Percentiles rank a stretch among this genome's conserved stretches.
phyloP scores from a whole-genome alignment of 2,888 invertebrate species.

The Apamea epomidion region DNA sequence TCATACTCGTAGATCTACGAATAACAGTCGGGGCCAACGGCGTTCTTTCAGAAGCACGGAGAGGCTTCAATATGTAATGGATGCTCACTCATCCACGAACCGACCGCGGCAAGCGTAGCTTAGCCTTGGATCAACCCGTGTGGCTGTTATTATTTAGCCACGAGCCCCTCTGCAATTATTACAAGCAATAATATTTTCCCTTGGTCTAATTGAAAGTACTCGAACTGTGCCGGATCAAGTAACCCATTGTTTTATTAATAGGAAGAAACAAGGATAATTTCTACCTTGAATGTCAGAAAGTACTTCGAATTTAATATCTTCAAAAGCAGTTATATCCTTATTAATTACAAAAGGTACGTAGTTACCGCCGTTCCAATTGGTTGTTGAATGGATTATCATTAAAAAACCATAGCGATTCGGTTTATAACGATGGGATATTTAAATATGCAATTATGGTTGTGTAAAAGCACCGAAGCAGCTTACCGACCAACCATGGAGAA shows the following conservation, averaged over 20 bases:
- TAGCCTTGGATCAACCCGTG: background rate
- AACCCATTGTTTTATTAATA: constrained; percentile 7
- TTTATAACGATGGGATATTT: constrained; percentile 21
- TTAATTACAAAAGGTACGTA: constrained; percentile 13
- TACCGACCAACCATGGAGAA: constrained; percentile 30
- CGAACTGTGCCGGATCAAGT: constrained; percentile 5
- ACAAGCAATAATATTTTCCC: background rate
- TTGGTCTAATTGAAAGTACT: constrained; percentile 11
- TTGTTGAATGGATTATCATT: constrained; percentile 38
- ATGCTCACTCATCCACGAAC: too few relatives aligned
- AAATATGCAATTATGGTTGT: constrained; percentile 45
- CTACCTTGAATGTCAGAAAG: background rate
- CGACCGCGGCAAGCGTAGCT: too few relatives aligned
- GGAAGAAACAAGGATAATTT: constrained; percentile 1
- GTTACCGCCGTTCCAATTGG: background rate
- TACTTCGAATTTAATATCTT: constrained; percentile 14
- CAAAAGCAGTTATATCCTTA: constrained; percentile 14
- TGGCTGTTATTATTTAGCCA: background rate
- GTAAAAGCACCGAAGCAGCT: constrained; percentile 33
- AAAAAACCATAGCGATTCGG: constrained; percentile 33
- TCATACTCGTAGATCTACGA: background rate
- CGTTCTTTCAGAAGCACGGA: too few relatives aligned
- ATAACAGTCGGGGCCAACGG: too few relatives aligned
- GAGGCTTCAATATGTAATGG: too few relatives aligned
- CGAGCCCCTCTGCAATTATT: background rate